Evolutionary conservation across 2,888 invertebrate genomes (phyloP), one percentile per base, ranked within the genome.

Genomic region (Dasysyrphus tricinctus): DNA sequence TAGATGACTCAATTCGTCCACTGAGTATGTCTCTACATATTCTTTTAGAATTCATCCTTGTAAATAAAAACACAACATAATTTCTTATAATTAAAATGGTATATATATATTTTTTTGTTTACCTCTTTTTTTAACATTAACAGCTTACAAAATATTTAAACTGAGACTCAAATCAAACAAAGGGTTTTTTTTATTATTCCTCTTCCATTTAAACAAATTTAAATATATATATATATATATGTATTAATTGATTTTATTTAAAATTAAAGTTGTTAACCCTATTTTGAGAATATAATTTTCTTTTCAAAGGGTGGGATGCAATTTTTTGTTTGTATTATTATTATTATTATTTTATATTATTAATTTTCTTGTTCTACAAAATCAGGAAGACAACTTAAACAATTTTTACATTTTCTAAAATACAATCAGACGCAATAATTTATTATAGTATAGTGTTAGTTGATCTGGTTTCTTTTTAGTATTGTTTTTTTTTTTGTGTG

Each of bases 101-200:
- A 76, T 61, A 63, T 78, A 73, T 75, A 78, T 85, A 34, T n/a
- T 67, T 39, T 69, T 70, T 56, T 32, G 12, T 54, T 75, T 51
- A 78, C 56, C 29, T 63, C 16, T 37, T 80, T 74, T 34, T 82
- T 86, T 74, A 82, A 86, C 82, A 86, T 86, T 86, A 86, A 86
- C 86, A 86, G 78, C 78, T 86, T 86, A 86, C 59, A 86, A 82
- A 79, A 82, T 72, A 82, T 78, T 29, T 75, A 59, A 75, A 82
- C 70, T 59, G 67, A 82, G 54, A 82, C 75, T 78, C 56, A 82
- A 82, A 78, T 51, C 32, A 82, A 82, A 70, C 39, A 81, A 70
- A 49, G 42, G 4, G 1, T 7, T 49, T 16, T 44, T 16, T 73
- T 32, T 39, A 24, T 19, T 6, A 37, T 44, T 57, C 34, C 14